A percentile compares a stretch with the other conserved stretches of the same genome.
These are phyloP conservation scores for Formica aserva DNA, from an alignment of 2,888 invertebrate genomes.

Conservation along the genomic window DNA sequence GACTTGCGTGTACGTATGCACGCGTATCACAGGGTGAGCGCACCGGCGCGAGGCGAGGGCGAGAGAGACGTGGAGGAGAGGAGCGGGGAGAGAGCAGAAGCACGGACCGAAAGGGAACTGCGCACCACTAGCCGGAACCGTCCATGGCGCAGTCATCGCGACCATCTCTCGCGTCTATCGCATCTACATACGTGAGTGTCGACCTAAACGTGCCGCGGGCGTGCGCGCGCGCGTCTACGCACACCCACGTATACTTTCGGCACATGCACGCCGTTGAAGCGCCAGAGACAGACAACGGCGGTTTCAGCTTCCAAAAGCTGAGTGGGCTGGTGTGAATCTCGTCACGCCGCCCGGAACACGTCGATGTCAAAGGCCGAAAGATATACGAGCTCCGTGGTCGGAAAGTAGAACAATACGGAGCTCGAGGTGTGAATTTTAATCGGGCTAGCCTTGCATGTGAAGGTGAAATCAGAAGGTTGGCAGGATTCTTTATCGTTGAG, in stretches of 20 bases:
- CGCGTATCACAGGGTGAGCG: conserved; percentile 63
- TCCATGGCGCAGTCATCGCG: conserved; percentile 83
- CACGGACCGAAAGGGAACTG: conserved; percentile 83
- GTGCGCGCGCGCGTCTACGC: conserved; percentile 51
- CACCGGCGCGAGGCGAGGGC: conserved; percentile 62
- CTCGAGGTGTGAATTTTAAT: conserved; percentile 70
- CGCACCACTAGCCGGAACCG: conserved; percentile 86
- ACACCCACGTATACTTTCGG: conserved; percentile 61
- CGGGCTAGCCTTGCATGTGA: conserved; percentile 29
- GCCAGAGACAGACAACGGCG: conserved; percentile 43
- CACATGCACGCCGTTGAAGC: conserved; percentile 44
- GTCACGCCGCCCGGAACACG: conserved; percentile 70
- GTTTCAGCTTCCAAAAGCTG: conserved; percentile 63
- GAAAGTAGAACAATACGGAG: conserved; percentile 61
- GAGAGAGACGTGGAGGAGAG: conserved; percentile 60
- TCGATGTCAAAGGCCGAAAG: conserved; percentile 65
- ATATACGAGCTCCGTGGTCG: conserved; percentile 61
- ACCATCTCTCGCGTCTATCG: conserved; percentile 83
- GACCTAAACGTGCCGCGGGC: conserved; percentile 60
- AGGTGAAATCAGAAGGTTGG: conserved; percentile 39
- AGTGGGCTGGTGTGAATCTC: conserved; percentile 76
- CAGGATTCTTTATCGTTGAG: not conserved
- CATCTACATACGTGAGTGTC: conserved; percentile 81
- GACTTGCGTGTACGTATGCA: conserved; percentile 55
- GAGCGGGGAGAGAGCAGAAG: conserved; percentile 68